Base-by-base conservation (phyloP, 2,888 invertebrate species). In the Rotaria sp. region DNA sequence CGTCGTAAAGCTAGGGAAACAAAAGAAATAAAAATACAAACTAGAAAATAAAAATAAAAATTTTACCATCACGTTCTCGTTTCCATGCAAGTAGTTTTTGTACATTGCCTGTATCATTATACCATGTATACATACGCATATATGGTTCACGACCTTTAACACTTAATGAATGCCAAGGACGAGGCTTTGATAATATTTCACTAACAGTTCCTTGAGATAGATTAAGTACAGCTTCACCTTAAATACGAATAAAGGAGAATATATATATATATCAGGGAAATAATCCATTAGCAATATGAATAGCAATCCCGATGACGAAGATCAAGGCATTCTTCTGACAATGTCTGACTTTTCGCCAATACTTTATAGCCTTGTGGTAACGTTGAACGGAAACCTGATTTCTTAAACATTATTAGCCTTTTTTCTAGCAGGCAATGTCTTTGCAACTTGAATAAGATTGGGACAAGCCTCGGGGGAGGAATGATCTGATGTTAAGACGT, bases 91-190 rank as follows among this genome's bases (percentile, higher is more conserved):
- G 96, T 85, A 97, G 93, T 86, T 96, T 94, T 90, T 97, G 97
- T 86, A 97, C 94, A 91, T 97, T 97, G 91, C 96, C 95, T 21
- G 96, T 94, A 90, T 98, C 97, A 89, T 95, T 95, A 55, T 97
- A 93, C 98, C 98, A 98, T 88, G 97, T 91, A 90, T 97, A 97
- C 96, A 96, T 96, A 85, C 96, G 93, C 88, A 96, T 96, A 92
- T 96, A 96, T 0, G 96, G 96, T 90, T 86, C 86, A 30, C 86
- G 86, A 59, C 99, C 99, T 92, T 99, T 99, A 92, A 99, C 99
- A 87, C 99, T 99, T 90, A 99, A 93, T 92, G 98, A 98, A 93
- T 97, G 97, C 99, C 99, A 99, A n/a, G 97, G 97, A 91, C 99
- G 97, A 86, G 99, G 99, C 91, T 99, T 99, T 89, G 97, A 97